Evolutionary conservation across 2,797 vertebrate genomes (phyloP).

Genomic region (Parauchenoglanis punctatus): DNA sequence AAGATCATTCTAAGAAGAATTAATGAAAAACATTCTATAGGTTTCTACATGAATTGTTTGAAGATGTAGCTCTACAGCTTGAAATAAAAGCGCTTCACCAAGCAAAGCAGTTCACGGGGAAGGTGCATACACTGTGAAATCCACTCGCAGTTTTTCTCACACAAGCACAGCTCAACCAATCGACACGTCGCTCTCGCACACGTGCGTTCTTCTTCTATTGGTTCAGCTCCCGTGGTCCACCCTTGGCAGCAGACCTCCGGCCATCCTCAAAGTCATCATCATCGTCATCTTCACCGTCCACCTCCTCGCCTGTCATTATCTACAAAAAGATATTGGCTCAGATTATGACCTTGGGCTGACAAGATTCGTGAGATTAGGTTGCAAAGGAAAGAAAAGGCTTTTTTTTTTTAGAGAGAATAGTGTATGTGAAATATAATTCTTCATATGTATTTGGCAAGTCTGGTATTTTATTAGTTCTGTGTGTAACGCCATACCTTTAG

Average conservation of each 20-base stretch:
- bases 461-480: not conserved
- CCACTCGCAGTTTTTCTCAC: not conserved
- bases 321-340: not conserved
- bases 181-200: not conserved
- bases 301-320: not conserved
- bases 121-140: not conserved
- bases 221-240: constrained; percentile 3
- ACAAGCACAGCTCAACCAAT: not conserved
- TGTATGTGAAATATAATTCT: too few relatives aligned
- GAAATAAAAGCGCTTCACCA: not conserved
- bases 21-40: not conserved
- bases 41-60: not conserved
- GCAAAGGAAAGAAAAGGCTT: not conserved
- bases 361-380: not conserved
- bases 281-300: not conserved
- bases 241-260: constrained; percentile 3
- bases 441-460: too few relatives aligned
- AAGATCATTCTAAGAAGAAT: not conserved
- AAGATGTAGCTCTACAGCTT: too few relatives aligned
- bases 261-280: too few relatives aligned
- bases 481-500: not conserved
- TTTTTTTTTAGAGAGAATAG: not conserved
- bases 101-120: not conserved
- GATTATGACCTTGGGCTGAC: not conserved
- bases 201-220: not conserved